Base-by-base conservation (phyloP, 2,888 invertebrate species). In the Fragum fragum region DNA sequence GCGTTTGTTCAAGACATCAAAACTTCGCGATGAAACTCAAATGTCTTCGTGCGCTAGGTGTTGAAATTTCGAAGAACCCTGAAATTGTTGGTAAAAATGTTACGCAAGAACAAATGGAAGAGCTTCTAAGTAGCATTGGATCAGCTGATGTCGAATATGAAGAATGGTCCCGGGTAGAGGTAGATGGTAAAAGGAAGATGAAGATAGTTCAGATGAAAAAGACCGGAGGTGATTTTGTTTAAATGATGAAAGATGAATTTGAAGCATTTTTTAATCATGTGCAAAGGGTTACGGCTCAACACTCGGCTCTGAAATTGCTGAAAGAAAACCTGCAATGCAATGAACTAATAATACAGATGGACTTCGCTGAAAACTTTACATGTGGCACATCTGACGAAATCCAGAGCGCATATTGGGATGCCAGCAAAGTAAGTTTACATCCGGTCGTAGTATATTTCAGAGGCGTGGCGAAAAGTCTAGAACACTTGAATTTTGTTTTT, bases 241-340 rank as follows among this genome's bases (percentile, higher is more conserved):
- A 14, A 28, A 21, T 69, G 47, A 42, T 69, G 16, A 42, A 69
- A 23, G 47, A 69, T n/a, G 47, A 42, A 23, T 69, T 36, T 42
- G 69, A 69, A 69, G 69, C 39, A 42, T 69, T 69, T 28, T 39
- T 69, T 16, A 69, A 47, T 36, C 69, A 69, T 23, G 69, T 69
- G 47, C n/a, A 47, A 39, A 36, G 69, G 47, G 47, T 69, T 28
- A 69, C 6, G 47, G n/a, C 39, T 23, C 69, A 69, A 69, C n/a
- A n/a, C n/a, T n/a, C n/a, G n/a, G n/a, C n/a, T n/a, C n/a, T n/a
- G n/a, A n/a, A n/a, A n/a, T n/a, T n/a, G n/a, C n/a, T n/a, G n/a
- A n/a, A n/a, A n/a, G n/a, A n/a, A n/a, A n/a, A n/a, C n/a, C n/a
- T n/a, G n/a, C n/a, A n/a, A n/a, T n/a, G n/a, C n/a, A n/a, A n/a